Conservation (phyloP, 2,888 invertebrate genomes). For the Dicycla oo region DNA sequence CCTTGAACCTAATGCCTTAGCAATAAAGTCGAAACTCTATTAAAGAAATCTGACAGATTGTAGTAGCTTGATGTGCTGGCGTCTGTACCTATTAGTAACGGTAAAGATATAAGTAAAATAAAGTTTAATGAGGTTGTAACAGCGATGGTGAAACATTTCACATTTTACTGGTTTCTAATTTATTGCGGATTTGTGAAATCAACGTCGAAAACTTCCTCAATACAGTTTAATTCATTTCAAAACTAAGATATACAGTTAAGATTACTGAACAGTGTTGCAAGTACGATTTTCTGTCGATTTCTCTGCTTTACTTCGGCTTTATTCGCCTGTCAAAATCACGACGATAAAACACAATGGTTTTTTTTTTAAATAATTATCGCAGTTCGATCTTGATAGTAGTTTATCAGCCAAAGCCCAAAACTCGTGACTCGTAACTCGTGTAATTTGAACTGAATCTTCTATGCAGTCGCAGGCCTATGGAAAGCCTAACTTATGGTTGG, state of each 20-base stretch:
- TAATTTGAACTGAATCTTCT: not conserved
- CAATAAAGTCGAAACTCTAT: no score
- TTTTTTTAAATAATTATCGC: not conserved
- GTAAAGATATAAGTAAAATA: not conserved
- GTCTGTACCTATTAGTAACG: no score
- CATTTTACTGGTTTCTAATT: slow-evolving; percentile 3
- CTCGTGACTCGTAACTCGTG: no score
- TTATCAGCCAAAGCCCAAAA: not conserved
- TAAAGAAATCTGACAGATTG: no score
- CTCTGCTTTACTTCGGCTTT: no score
- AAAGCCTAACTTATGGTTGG: not conserved
- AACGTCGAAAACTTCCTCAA: slow-evolving; percentile 22
- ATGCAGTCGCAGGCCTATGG: not conserved
- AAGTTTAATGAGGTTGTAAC: not conserved
- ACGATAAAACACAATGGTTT: no score
- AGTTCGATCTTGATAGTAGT: not conserved
- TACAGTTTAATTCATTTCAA: slow-evolving; percentile 7
- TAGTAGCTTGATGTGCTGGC: no score
- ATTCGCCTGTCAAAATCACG: not conserved
- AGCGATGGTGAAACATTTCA: slow-evolving; percentile 8
- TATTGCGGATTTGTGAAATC: slow-evolving; percentile 22
- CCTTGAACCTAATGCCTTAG: no score
- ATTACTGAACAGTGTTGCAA: slow-evolving; percentile 2
- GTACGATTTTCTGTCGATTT: not conserved
- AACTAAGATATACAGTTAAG: not conserved